A percentile compares a stretch with the other conserved stretches of the same genome.
Conservation (phyloP, 2,113 vertebrate species). For the Erythrocebus patas region DNA sequence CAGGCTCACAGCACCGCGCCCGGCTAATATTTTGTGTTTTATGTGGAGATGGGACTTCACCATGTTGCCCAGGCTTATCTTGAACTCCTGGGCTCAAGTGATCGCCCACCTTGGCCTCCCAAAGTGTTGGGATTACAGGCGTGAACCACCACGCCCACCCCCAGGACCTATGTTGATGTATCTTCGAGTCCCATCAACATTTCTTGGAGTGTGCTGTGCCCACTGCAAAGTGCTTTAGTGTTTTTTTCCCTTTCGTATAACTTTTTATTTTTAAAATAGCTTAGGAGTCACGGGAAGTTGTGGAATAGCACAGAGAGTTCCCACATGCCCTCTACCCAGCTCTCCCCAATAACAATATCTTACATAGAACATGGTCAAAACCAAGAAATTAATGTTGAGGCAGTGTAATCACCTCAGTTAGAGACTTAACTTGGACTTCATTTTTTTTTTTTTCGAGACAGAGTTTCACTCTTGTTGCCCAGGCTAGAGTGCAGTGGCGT, state of each 20-base stretch:
- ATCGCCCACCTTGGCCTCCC: too few species aligned
- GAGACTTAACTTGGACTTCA: background rate
- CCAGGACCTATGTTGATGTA: background rate
- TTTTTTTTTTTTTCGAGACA: background rate
- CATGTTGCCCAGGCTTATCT: too few species aligned
- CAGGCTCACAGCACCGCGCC: too few species aligned
- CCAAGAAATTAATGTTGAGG: background rate
- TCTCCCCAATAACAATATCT: background rate
- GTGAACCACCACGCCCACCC: too few species aligned
- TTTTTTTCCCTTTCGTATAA: background rate
- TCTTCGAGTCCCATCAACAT: background rate
- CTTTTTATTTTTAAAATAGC: background rate
- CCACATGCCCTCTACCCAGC: background rate
- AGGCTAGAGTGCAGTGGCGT: background rate
- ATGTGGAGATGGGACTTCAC: too few species aligned
- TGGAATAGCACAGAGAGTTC: background rate
- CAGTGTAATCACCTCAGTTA: background rate
- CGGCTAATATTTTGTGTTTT: too few species aligned
- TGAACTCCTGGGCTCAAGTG: too few species aligned
- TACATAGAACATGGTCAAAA: background rate
- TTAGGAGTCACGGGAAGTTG: background rate
- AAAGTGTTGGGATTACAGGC: too few species aligned
- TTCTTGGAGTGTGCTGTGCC: background rate
- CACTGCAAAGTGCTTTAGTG: background rate
- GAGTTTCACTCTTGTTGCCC: background rate